phyloP scores from a whole-genome alignment of 2,113 vertebrate species.

The Cinclus mexicanus region DNA sequence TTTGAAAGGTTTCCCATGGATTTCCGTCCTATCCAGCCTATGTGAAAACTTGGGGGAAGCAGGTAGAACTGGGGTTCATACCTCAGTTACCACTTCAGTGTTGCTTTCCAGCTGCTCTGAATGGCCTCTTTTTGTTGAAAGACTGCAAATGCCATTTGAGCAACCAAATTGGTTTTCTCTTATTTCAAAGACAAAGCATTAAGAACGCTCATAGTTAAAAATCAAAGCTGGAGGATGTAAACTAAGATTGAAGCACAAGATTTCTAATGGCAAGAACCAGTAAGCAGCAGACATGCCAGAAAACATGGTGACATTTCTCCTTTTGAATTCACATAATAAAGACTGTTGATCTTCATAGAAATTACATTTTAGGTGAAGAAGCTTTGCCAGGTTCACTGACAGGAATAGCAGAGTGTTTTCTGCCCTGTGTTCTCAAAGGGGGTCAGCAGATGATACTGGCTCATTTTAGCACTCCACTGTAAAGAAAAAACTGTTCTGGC shows the following conservation, averaged over 20 bases:
- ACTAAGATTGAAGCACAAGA: not conserved
- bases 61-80: not conserved
- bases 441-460: not conserved
- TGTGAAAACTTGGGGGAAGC: not conserved
- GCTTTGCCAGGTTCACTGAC: not conserved
- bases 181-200: not conserved
- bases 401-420: not conserved
- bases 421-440: not conserved
- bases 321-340: not conserved
- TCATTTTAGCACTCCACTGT: not conserved
- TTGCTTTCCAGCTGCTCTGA: not conserved
- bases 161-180: not conserved
- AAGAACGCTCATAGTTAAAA: not conserved
- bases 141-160: not conserved
- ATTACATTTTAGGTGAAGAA: not conserved
- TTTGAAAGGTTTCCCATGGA: not conserved
- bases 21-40: not conserved
- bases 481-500: not conserved
- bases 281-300: not conserved
- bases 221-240: not conserved
- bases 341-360: not conserved
- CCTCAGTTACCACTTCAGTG: not conserved
- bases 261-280: not conserved
- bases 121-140: not conserved
- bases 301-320: not conserved